phyloP scores from a whole-genome alignment of 2,113 vertebrate species.

The Epinephelus fuscoguttatus region DNA sequence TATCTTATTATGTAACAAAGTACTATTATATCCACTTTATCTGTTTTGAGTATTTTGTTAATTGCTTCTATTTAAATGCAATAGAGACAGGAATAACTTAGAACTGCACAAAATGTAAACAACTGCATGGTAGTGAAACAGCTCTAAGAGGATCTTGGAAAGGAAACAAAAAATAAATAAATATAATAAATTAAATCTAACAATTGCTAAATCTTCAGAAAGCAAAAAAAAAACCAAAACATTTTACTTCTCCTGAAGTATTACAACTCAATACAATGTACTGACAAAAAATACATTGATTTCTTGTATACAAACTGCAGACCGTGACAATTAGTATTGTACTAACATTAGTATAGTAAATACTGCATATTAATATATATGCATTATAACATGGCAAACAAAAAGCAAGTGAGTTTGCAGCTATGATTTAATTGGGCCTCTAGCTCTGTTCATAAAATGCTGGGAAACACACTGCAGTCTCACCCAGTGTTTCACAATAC shows the following conservation, averaged over 20 bases:
- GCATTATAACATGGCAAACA: background rate
- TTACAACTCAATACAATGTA: background rate
- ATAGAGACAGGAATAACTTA: too few species aligned
- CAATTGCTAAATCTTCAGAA: background rate
- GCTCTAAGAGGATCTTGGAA: background rate
- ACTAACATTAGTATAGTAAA: background rate
- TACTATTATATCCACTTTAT: too few species aligned
- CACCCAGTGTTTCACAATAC: conserved; percentile 30
- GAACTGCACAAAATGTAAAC: background rate
- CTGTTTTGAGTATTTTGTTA: too few species aligned
- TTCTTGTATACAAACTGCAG: background rate
- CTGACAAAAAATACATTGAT: background rate
- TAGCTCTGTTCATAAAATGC: conserved; percentile 20
- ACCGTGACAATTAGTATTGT: background rate
- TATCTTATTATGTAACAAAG: too few species aligned
- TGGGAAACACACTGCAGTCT: conserved; percentile 2
- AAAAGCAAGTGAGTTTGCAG: background rate
- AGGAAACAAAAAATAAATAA: background rate
- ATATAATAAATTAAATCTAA: background rate
- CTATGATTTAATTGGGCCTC: conserved; percentile 45
- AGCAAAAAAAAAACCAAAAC: too few species aligned
- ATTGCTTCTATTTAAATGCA: too few species aligned
- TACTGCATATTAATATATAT: background rate
- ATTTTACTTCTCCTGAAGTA: background rate
- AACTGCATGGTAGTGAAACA: background rate